phyloP scores from a whole-genome alignment of 2,888 invertebrate genomes.

The Tipula helvola region DNA sequence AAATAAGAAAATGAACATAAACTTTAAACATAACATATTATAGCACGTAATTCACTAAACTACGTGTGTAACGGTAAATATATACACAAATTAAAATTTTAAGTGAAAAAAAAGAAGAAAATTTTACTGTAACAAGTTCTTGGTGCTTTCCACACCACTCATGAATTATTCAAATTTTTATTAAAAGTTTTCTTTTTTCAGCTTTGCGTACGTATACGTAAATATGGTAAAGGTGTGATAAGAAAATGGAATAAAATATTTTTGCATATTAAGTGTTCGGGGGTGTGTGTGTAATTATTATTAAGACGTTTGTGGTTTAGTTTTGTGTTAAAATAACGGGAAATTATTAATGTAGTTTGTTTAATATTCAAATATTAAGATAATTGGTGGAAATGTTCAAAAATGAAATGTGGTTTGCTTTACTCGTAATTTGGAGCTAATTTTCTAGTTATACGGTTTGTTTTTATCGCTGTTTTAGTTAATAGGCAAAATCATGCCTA shows the following conservation, averaged over 20 bases:
- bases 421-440: not conserved
- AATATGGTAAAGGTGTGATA: not conserved
- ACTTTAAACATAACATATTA: not conserved
- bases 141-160: not conserved
- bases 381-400: not conserved
- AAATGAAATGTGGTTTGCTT: not conserved
- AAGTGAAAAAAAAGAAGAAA: not conserved
- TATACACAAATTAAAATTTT: not conserved
- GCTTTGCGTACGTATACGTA: not conserved
- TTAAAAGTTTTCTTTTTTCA: not conserved
- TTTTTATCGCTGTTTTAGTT: too few relatives aligned
- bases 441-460: too few relatives aligned
- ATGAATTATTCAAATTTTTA: constrained; percentile 4
- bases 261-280: not conserved
- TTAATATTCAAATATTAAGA: not conserved
- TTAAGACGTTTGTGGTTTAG: not conserved
- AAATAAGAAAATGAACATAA: not conserved
- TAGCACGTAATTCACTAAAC: not conserved
- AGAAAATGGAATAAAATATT: not conserved
- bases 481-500: too few relatives aligned
- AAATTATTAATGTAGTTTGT: not conserved
- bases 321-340: not conserved
- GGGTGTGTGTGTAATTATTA: not conserved
- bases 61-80: not conserved
- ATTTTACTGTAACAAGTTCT: not conserved